Base-by-base conservation (phyloP, 2,888 invertebrate genomes). In the Fissipunctia ypsillon region DNA sequence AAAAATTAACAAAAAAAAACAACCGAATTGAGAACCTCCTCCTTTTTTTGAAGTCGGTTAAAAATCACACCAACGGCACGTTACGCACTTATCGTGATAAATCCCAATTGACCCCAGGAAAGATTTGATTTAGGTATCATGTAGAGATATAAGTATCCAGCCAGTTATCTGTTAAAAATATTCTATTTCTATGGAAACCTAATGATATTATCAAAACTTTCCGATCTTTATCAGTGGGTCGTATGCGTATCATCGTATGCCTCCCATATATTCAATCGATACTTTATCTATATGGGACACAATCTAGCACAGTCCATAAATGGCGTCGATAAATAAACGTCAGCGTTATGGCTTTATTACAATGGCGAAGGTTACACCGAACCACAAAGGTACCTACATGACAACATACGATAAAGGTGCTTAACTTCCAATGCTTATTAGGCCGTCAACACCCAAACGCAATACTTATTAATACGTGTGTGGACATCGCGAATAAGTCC, bases 231-330 rank as follows among this genome's bases (percentile, higher is more conserved):
- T 54, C 79, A 57, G 22, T 56, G n/a, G 31, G 16, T 54, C 54
- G n/a, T 56, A 54, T 41, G 31, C 54, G n/a, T 56, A 54, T 41
- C 31, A 3, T 16, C 1, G 16, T 41, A 22, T 31, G 41, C 50
- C 54, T 64, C 45, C 41, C 43, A 69, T 41, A 56, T 1, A 28
- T 31, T 28, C 16, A 48, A 38, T 45, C 25, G 43, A 67, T 57
- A 28, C 28, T 52, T 83, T 83, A 84, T 77, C 80, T 84, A 75
- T 73, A 56, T 65, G 68, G 73, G 67, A 43, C 69, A 54, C 48
- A 69, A 61, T 69, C 31, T 61, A 63, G 31, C 54, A 38, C 70
- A 54, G 22, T 6, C 45, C 71, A 71, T 80, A 71, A 64, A 75
- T 69, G 52, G 61, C 65, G 38, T 60, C 69, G 80, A 78, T 67